Base-by-base conservation (phyloP, 2,888 invertebrate genomes). In the Fabriciana adippe region DNA sequence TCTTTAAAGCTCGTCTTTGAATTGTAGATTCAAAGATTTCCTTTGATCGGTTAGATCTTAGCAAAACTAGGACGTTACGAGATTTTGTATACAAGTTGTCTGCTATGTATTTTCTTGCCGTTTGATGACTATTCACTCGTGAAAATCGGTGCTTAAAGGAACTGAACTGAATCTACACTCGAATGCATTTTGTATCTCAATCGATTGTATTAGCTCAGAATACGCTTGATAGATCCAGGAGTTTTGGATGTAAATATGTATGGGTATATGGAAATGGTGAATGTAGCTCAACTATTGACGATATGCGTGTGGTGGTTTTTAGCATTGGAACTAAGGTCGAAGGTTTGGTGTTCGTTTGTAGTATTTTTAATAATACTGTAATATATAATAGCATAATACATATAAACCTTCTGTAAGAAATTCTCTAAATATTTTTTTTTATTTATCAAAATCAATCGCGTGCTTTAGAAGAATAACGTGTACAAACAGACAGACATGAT, bases 81-180 rank as follows among this genome's bases (percentile, higher is more conserved):
- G 55, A 55, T 63, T 63, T 56, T 59, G 59, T 59, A 51, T 53
- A 16, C 51, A 54, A 59, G 26, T 14, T 53, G 48, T 59, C 26
- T 59, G 47, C 35, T 66, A 16, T 63, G 55, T 64, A 66, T 66
- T 61, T 64, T 68, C 62, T 63, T 68, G 50, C 41, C 68, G 67
- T 67, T 68, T 68, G 68, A 70, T 68, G 57, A 67, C 64, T 67
- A 71, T 64, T 71, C 62, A 69, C 55, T 62, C 64, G 71, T 67
- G 64, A 71, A 67, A 62, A 62, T 69, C 69, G 62, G 48, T 47
- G 59, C 62, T 63, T 64, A 60, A 26, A 67, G 69, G 60, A 67
- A 66, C 61, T 35, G 60, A 67, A 66, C 61, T 21, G 60, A 55
- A 60, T 55, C 50, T 45, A 18, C 65, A 51, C 63, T 71, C 48